Conservation (phyloP, 2,888 invertebrate species). For the Ypsolopha scabrella region DNA sequence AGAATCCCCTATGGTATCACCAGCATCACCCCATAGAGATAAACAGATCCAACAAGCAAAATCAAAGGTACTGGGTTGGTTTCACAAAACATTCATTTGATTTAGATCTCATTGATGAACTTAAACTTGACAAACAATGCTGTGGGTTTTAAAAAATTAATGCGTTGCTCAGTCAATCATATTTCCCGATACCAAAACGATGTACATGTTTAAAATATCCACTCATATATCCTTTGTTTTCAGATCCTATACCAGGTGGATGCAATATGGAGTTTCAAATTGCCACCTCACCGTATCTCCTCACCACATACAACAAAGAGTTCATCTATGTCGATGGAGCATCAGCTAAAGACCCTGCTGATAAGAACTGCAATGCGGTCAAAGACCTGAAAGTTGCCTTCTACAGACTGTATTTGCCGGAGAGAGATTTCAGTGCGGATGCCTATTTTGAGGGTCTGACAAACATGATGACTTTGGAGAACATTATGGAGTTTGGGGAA, state of each 20-base stretch:
- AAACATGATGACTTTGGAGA: slow-evolving; percentile 71
- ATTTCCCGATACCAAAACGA: too few relatives aligned
- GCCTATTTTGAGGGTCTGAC: slow-evolving; percentile 72
- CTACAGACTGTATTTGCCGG: slow-evolving; percentile 74
- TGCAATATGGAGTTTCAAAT: slow-evolving; percentile 78
- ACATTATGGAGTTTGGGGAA: slow-evolving; percentile 60
- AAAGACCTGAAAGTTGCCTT: slow-evolving; percentile 53
- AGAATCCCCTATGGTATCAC: too few relatives aligned
- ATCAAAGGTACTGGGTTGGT: not conserved
- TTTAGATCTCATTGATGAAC: too few relatives aligned
- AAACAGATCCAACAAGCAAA: too few relatives aligned
- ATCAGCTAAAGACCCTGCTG: slow-evolving; percentile 45
- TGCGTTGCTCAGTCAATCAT: too few relatives aligned
- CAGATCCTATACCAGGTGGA: slow-evolving; percentile 84
- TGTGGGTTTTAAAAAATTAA: too few relatives aligned
- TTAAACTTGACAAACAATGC: too few relatives aligned
- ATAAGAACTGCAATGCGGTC: slow-evolving; percentile 28
- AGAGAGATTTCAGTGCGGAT: slow-evolving; percentile 61
- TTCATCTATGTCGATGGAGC: slow-evolving; percentile 67
- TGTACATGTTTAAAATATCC: too few relatives aligned
- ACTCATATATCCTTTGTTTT: too few relatives aligned
- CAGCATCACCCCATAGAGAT: too few relatives aligned
- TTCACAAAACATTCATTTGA: too few relatives aligned
- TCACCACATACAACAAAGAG: slow-evolving; percentile 32
- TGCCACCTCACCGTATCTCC: slow-evolving; percentile 72